Evolutionary conservation across 2,113 vertebrate genomes (phyloP).

Genomic region (Cariama cristata): DNA sequence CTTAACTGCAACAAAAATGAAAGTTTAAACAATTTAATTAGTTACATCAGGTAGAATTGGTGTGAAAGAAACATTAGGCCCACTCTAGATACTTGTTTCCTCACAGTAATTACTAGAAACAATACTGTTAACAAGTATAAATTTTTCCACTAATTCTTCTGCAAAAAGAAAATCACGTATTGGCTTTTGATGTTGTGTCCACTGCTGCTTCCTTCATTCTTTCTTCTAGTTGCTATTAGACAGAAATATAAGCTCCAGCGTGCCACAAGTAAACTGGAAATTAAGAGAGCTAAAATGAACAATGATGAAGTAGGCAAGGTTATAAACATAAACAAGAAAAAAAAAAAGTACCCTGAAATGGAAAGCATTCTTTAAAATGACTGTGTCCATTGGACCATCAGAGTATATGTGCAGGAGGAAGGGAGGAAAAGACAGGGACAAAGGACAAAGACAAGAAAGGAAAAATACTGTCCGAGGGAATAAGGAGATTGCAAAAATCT

Average conservation of each 20-base stretch:
- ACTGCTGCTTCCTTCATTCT: background rate
- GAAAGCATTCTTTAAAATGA: slow-evolving; percentile 36
- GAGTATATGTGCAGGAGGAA: slow-evolving; percentile 13
- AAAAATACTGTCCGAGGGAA: background rate
- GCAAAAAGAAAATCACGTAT: background rate
- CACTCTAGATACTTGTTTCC: background rate
- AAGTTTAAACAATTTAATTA: background rate
- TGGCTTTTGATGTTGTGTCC: background rate
- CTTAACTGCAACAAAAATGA: background rate
- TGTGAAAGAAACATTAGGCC: background rate
- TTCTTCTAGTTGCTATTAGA: background rate
- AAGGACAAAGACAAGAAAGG: slow-evolving; percentile 12
- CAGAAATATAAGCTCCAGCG: background rate
- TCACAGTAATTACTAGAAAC: background rate
- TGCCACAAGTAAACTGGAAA: slow-evolving; percentile 22
- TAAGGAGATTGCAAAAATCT: background rate
- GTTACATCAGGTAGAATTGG: background rate
- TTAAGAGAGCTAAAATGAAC: background rate
- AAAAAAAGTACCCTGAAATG: background rate
- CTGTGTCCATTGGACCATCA: slow-evolving; percentile 32
- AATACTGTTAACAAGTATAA: background rate
- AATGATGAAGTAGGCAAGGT: background rate
- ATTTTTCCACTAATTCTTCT: background rate
- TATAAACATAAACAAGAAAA: slow-evolving; percentile 35
- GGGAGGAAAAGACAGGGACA: slow-evolving; percentile 45